These are phyloP conservation scores for Macaca nemestrina DNA, from an alignment of 2,113 vertebrate genomes.

Conservation along the genomic window DNA sequence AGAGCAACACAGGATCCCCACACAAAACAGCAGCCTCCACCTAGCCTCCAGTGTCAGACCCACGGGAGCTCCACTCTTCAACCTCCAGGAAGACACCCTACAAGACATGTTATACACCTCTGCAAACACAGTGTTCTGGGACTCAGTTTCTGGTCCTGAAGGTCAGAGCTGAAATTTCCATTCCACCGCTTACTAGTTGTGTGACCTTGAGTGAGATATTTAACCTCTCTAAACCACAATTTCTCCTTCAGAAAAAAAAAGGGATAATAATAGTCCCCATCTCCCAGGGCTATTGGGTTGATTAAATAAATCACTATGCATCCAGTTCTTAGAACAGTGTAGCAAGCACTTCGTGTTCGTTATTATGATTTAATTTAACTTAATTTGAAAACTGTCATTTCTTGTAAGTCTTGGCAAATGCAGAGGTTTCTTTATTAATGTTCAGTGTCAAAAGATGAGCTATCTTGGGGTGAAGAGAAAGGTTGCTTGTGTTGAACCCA, in stretches of 20 bases:
- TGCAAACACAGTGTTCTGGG: not conserved
- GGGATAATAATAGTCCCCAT: not conserved
- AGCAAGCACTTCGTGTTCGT: not conserved
- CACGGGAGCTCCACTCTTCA: not conserved
- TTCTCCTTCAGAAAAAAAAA: not conserved
- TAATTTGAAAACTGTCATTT: not conserved
- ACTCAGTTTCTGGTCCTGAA: not conserved
- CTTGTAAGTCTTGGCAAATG: not conserved
- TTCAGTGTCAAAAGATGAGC: not conserved
- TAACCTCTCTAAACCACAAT: not conserved
- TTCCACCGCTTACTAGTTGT: not conserved
- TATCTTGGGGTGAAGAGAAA: not conserved
- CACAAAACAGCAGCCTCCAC: not conserved
- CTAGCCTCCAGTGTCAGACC: not conserved
- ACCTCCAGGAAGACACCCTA: not conserved
- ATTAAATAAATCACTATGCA: not conserved
- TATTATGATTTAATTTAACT: constrained; percentile 31
- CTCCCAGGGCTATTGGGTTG: not conserved
- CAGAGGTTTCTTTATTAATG: not conserved
- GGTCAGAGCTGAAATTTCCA: not conserved
- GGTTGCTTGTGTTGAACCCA: not conserved
- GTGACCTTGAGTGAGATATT: not conserved
- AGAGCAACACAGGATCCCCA: not conserved
- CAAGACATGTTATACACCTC: not conserved
- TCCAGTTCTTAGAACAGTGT: not conserved